Evolutionary conservation across 2,113 vertebrate species (phyloP), one percentile per base, ranked within the genome.

Genomic region (Lophius piscatorius): DNA sequence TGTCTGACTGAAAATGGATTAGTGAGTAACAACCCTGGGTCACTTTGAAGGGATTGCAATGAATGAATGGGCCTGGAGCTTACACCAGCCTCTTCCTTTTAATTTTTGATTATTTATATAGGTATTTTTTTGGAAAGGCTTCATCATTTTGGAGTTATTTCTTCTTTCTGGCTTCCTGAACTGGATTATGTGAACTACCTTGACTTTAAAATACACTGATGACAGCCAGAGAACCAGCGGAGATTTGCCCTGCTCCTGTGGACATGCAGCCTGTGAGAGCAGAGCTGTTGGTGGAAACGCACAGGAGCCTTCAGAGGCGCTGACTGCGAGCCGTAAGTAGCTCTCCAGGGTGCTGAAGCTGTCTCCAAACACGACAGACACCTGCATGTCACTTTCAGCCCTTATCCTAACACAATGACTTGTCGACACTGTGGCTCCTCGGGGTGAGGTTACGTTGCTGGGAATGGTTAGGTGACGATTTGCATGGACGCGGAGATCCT

Each of bases 261-360:
- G 34, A 48, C 9, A 59, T 74, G 78, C 45, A 68, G 57, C 74
- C 46, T 41, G 70, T 26, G 50, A 60, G 14, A 60, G 14, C 58
- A 24, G 45, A 70, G 7, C 44, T 74, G 82, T 72, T 71, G 67
- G 65, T 72, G 80, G 70, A 70, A 50, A 73, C 54, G 20, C 39
- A 14, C 34, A 17, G 48, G 41, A 74, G 70, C 67, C 56, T 58
- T 63, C 35, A 42, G 70, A 81, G 74, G 74, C 52, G 73, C 80
- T 72, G 81, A 77, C 76, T 78, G 81, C 57, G 55, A 78, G 78
- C 26, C 29, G 48, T 86, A 82, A 87, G 82, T 78, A 88, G 84
- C 88, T 92, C 92, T 92, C 92, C 88, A 83, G 89, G 89, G 92
- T 90, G 87, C 92, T 91, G 88, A 92, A 91, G 78, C 83, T 57